phyloP scores from a whole-genome alignment of 2,113 vertebrate species.

The Rousettus leschenaultii region DNA sequence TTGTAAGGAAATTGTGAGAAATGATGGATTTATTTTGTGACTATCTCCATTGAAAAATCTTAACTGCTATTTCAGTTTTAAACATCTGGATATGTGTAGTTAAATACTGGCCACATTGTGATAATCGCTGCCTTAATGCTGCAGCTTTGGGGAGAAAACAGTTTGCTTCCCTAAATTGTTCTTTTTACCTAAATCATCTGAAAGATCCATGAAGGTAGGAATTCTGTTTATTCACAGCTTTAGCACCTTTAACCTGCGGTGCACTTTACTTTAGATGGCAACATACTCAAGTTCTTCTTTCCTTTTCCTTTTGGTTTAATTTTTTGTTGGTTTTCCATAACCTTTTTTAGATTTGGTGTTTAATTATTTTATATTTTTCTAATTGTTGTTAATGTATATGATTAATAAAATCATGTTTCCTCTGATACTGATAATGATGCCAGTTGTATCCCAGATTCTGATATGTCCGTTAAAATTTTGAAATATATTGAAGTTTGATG shows the following conservation, averaged over 20 bases:
- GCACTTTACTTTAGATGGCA: neutral
- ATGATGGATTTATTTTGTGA: neutral
- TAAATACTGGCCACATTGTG: neutral
- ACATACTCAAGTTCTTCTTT: neutral
- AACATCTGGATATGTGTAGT: neutral
- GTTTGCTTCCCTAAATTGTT: neutral
- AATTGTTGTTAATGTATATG: neutral
- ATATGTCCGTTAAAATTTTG: neutral
- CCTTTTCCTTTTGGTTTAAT: neutral
- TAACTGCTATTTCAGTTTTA: neutral
- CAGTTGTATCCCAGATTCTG: neutral
- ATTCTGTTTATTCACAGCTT: neutral
- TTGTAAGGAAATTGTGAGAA: neutral
- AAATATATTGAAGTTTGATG: neutral
- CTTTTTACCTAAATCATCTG: neutral
- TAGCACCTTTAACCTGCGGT: fast-evolving
- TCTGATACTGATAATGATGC: neutral
- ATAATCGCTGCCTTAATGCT: neutral
- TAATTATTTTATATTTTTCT: neutral
- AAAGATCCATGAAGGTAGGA: neutral
- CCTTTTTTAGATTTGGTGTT: neutral
- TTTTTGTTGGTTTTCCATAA: neutral
- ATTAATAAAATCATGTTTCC: neutral
- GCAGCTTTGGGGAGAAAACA: neutral
- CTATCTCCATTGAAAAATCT: neutral